phyloP scores from a whole-genome alignment of 1,140 invertebrate species.

The Goniozus legneri region DNA sequence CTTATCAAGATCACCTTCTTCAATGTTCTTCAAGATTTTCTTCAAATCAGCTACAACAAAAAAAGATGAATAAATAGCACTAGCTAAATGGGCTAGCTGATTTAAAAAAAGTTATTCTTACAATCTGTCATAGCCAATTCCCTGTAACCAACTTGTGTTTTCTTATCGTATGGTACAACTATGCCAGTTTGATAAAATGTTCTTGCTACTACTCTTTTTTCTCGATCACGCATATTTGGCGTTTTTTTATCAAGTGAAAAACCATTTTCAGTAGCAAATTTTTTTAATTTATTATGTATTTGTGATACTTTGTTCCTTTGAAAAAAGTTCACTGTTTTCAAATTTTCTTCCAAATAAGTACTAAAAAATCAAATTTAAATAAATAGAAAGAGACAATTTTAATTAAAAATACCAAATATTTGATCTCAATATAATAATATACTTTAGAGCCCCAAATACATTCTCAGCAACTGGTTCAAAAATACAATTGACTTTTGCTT shows the following conservation, averaged over 20 bases:
- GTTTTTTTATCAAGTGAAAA: conserved; percentile 62
- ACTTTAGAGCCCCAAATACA: conserved; percentile 82
- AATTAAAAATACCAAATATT: conserved; percentile 8
- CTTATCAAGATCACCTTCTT: conserved; percentile 60
- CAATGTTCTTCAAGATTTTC: conserved; percentile 68
- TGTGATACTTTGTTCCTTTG: conserved; percentile 59
- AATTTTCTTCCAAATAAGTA: conserved; percentile 61
- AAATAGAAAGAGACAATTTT: not conserved
- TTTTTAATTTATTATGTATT: conserved; percentile 62
- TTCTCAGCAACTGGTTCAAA: conserved; percentile 75
- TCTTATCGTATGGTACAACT: conserved; percentile 81
- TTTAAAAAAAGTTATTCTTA: conserved; percentile 45
- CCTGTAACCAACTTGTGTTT: conserved; percentile 77
- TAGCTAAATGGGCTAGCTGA: conserved; percentile 9
- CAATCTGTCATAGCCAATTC: conserved; percentile 70
- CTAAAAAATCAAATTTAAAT: not conserved
- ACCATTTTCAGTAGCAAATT: conserved; percentile 63
- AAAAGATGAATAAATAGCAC: conserved; percentile 22
- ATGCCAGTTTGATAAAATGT: conserved; percentile 85
- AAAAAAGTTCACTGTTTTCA: conserved; percentile 64
- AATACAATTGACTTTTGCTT: conserved; percentile 62
- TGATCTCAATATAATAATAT: conserved; percentile 29
- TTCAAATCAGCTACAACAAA: conserved; percentile 63
- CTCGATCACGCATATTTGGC: conserved; percentile 60
- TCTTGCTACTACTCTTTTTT: conserved; percentile 69